Evolutionary conservation across 2,888 invertebrate genomes (phyloP).

Genomic region (Hofmannophila pseudospretella): DNA sequence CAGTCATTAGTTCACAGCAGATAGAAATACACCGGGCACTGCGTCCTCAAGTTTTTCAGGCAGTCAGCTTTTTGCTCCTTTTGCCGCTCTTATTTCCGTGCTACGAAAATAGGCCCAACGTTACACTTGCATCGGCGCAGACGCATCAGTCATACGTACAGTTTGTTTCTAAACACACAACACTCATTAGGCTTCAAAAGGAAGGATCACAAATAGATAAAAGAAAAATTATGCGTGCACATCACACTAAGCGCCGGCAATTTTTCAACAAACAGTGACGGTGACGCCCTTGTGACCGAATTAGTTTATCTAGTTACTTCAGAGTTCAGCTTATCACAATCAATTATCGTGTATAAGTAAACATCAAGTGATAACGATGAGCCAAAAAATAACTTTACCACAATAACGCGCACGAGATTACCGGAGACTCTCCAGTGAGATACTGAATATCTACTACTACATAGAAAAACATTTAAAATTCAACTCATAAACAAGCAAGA

Average conservation of each 20-base stretch:
- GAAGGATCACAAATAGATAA: slow-evolving; percentile 18
- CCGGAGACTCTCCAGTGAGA: slow-evolving; percentile 28
- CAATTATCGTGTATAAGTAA: slow-evolving; percentile 40
- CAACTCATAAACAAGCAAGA: slow-evolving; percentile 40
- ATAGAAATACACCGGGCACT: slow-evolving; percentile 69
- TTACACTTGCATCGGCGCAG: slow-evolving; percentile 69
- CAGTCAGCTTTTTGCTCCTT: slow-evolving; percentile 73
- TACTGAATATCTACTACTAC: too few relatives aligned
- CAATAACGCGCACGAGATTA: slow-evolving; percentile 39
- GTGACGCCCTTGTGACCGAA: slow-evolving; percentile 23
- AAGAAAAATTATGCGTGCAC: slow-evolving; percentile 17
- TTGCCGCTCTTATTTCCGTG: slow-evolving; percentile 77
- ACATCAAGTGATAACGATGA: slow-evolving; percentile 35
- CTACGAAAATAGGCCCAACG: slow-evolving; percentile 74
- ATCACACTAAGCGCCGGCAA: slow-evolving; percentile 14
- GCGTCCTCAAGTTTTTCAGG: slow-evolving; percentile 73
- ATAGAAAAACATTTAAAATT: slow-evolving; percentile 40
- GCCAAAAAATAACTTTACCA: slow-evolving; percentile 30
- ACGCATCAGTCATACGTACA: slow-evolving; percentile 63
- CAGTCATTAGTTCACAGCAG: slow-evolving; percentile 58
- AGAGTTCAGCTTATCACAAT: slow-evolving; percentile 39
- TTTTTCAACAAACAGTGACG: slow-evolving; percentile 18
- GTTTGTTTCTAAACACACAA: slow-evolving; percentile 26
- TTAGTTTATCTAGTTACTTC: slow-evolving; percentile 35
- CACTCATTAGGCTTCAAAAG: slow-evolving; percentile 12